These are phyloP conservation scores for Lucifuga dentata DNA, from an alignment of 2,113 vertebrate species.

Conservation along the genomic window DNA sequence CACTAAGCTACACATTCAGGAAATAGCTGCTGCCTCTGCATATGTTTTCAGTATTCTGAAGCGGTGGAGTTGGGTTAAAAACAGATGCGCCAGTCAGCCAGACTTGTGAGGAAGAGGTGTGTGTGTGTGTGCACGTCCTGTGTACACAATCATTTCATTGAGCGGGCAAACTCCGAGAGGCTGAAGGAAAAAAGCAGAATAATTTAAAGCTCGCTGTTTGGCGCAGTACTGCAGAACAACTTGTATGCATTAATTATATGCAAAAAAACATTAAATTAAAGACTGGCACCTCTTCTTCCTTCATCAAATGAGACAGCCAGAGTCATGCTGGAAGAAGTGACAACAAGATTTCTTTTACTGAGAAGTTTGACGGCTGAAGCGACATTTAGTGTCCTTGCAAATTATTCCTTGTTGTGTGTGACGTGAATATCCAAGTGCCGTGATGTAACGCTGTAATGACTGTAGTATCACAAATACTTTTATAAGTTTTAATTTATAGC, in stretches of 20 bases:
- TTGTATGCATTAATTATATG: constrained; percentile 64
- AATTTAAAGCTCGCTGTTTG: constrained; percentile 51
- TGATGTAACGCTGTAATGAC: neutral
- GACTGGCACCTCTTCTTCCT: constrained; percentile 42
- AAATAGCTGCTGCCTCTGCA: constrained; percentile 57
- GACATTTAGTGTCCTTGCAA: constrained; percentile 15
- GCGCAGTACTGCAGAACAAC: constrained; percentile 36
- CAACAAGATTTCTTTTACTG: too few relatives aligned
- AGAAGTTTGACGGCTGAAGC: neutral
- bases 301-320: constrained; percentile 32
- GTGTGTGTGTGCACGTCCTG: constrained; percentile 25
- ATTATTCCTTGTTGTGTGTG: neutral
- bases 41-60: constrained; percentile 50
- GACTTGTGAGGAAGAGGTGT: constrained; percentile 8
- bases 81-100: constrained; percentile 38
- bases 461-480: constrained; percentile 22
- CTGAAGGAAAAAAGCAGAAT: constrained; percentile 35
- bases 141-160: constrained; percentile 27
- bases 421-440: neutral
- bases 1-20: constrained; percentile 43
- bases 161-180: constrained; percentile 25
- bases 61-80: constrained; percentile 27
- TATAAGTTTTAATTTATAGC: constrained; percentile 38
- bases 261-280: constrained; percentile 63
- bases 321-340: constrained; percentile 43